A percentile compares a stretch with the other conserved stretches of the same genome.
These are phyloP conservation scores for Ormia ochracea DNA, from an alignment of 2,888 invertebrate genomes.

Conservation along the genomic window DNA sequence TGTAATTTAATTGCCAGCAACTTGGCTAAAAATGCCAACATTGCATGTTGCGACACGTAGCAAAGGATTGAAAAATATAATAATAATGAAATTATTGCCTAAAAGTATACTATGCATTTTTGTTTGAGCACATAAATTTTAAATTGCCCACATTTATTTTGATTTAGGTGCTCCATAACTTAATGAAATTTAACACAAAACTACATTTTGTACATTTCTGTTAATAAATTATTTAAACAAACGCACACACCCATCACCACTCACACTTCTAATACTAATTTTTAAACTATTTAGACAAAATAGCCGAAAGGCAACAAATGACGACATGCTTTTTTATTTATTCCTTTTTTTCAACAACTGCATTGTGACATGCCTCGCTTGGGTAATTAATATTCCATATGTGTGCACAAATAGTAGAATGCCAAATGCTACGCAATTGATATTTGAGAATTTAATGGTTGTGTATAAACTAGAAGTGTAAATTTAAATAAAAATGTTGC, in stretches of 20 bases:
- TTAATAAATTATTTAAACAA: slow-evolving; percentile 29
- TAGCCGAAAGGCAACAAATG: slow-evolving; percentile 22
- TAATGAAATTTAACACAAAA: slow-evolving; percentile 34
- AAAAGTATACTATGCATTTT: background rate
- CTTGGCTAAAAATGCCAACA: slow-evolving; percentile 30
- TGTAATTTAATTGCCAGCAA: slow-evolving; percentile 30
- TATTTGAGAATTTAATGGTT: background rate
- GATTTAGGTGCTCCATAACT: slow-evolving; percentile 40
- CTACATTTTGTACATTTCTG: slow-evolving; percentile 41
- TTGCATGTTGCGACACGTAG: slow-evolving; percentile 42
- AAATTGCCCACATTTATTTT: slow-evolving; percentile 38
- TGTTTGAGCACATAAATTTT: slow-evolving; percentile 10
- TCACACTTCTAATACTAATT: background rate
- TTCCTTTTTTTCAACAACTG: background rate
- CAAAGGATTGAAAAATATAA: background rate
- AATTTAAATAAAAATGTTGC: background rate
- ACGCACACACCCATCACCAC: background rate
- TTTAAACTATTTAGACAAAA: slow-evolving; percentile 37
- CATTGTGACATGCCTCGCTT: slow-evolving; percentile 20
- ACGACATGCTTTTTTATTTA: background rate
- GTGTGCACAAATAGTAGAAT: background rate
- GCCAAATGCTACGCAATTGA: background rate
- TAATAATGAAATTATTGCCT: background rate
- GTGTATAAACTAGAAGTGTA: background rate
- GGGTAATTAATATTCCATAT: slow-evolving; percentile 27